These are phyloP conservation scores for Hylyphantes graminicola DNA, from an alignment of 1,140 invertebrate species.

Conservation along the genomic window DNA sequence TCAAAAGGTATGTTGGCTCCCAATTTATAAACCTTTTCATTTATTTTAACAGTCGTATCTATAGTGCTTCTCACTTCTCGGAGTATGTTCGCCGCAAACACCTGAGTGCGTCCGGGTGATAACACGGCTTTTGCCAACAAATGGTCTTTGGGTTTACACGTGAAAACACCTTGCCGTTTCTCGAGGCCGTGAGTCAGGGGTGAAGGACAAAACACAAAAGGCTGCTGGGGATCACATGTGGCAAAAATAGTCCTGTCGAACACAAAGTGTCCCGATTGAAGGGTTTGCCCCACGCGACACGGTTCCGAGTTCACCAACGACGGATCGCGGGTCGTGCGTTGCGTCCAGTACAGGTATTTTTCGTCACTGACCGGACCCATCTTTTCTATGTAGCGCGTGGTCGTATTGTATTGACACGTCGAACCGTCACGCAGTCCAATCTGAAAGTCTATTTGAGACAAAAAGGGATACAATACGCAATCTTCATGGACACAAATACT, in stretches of 20 bases:
- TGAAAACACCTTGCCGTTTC: not conserved
- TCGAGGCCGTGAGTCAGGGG: not conserved
- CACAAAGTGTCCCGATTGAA: conserved; percentile 20
- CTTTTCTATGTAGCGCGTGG: too few species aligned
- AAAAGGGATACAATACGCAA: not conserved
- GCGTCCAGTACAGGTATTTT: not conserved
- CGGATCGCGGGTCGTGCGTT: not conserved
- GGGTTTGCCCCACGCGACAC: not conserved
- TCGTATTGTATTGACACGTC: not conserved
- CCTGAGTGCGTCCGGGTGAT: not conserved
- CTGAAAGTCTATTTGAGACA: not conserved
- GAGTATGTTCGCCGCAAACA: not conserved
- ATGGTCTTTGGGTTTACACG: not conserved
- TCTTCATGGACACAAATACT: conserved; percentile 3
- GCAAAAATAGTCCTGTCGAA: not conserved
- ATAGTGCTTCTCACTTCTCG: not conserved
- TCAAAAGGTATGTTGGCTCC: not conserved
- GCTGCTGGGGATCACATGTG: not conserved
- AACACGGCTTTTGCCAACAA: not conserved
- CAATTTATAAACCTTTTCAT: not conserved
- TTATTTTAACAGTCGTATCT: not conserved
- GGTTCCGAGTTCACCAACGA: not conserved
- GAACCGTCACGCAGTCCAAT: not conserved
- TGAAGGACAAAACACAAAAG: conserved; percentile 31
- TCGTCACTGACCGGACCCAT: too few species aligned